Evolutionary conservation across 1,140 invertebrate species (phyloP), one percentile per base, ranked within the genome.

Genomic region (Anadara kagoshimensis): DNA sequence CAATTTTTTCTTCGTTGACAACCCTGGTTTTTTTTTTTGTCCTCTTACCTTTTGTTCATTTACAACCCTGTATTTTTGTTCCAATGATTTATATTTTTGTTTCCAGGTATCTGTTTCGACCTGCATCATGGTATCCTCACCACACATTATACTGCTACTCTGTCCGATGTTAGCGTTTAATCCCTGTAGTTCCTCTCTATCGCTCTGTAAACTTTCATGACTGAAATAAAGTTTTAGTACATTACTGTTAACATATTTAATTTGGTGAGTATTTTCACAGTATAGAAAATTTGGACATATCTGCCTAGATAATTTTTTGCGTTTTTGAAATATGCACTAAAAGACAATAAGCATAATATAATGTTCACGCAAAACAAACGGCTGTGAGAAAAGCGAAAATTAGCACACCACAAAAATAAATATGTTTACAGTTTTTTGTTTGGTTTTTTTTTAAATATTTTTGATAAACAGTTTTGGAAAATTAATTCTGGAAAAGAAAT

Each of bases 11-110:
- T 7, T 36, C 29, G 7, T 63, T 20, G 47, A 12, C 18, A 4
- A 26, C 22, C 11, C 41, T 12, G 24, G 0, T n/a, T 10, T 16
- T 16, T 22, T 45, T 44, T 61, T 47, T 18, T 59, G 29, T 24
- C 54, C 24, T 1, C 26, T 68, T 56, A 81, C 82, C 76, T 83
- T 83, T 57, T 83, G 82, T 77, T 83, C 82, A 66, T 67, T 62
- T 12, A 75, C 69, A 44, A 64, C 66, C 62, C 74, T 78, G 43
- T 77, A 80, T 57, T 73, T 79, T 44, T 66, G 56, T 51, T 82
- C 78, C 45, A 83, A 62, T 4, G 63, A 65, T 36, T 73, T 68
- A 58, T 75, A 81, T 58, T 75, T 81, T 7, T 62, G 51, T n/a
- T 69, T 20, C 75, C 75, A 76, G 7, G 66, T 56, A 49, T 74